These are phyloP conservation scores for Peromyscus leucopus DNA, from an alignment of 2,113 vertebrate genomes.

Conservation along the genomic window DNA sequence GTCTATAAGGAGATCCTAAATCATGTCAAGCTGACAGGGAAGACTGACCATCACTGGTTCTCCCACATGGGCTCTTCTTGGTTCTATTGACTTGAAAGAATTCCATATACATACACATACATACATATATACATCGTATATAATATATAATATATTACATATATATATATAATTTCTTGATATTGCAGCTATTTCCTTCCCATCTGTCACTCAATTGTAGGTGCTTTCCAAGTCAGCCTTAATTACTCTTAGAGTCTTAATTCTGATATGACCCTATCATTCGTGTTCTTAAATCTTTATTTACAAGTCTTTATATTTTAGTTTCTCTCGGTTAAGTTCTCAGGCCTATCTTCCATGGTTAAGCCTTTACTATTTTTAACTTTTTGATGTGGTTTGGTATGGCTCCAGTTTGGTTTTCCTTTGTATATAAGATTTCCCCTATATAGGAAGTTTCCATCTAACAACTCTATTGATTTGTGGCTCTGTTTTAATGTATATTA, in stretches of 20 bases:
- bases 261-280: not conserved
- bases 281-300: not conserved
- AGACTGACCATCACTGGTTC: not conserved
- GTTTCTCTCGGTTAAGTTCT: not conserved
- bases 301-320: not conserved
- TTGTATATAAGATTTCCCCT: not conserved
- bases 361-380: constrained; percentile 27
- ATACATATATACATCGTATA: not conserved
- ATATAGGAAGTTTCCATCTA: not conserved
- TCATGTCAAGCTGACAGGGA: not conserved
- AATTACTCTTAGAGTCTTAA: constrained; percentile 14
- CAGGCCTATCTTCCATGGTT: not conserved
- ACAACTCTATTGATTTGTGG: constrained; percentile 26
- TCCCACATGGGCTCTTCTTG: not conserved
- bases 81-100: not conserved
- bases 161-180: not conserved
- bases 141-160: too few species aligned
- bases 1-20: not conserved
- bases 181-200: not conserved
- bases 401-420: constrained; percentile 18
- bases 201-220: not conserved
- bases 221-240: not conserved
- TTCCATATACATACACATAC: not conserved
- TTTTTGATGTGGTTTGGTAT: not conserved
- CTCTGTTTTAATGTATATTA: not conserved